phyloP scores from a whole-genome alignment of 2,888 invertebrate species.

The Lasioglossum calceatum region DNA sequence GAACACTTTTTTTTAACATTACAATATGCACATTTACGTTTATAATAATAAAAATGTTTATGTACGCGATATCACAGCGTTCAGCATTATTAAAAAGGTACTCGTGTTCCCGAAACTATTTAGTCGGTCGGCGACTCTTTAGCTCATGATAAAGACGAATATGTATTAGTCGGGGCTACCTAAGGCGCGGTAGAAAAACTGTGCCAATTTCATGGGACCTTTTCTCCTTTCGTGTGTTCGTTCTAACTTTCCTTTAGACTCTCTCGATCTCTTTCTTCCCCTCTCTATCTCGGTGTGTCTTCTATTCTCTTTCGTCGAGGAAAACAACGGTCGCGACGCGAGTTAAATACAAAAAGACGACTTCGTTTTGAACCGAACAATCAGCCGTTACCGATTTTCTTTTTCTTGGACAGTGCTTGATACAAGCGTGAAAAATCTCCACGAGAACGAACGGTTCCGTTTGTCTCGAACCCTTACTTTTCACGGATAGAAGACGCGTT shows the following conservation, averaged over 20 bases:
- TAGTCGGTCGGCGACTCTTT: slow-evolving; percentile 41
- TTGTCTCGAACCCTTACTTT: not conserved
- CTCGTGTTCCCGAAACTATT: slow-evolving; percentile 68
- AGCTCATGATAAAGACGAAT: slow-evolving; percentile 10
- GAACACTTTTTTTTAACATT: slow-evolving; percentile 76
- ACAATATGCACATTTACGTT: slow-evolving; percentile 81
- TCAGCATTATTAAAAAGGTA: slow-evolving; percentile 80
- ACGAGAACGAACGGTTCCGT: slow-evolving; percentile 30
- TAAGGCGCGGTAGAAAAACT: slow-evolving; percentile 29
- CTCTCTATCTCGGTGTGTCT: not conserved
- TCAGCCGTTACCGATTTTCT: not conserved
- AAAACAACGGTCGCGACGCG: slow-evolving; percentile 30
- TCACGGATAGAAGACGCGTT: slow-evolving; percentile 27
- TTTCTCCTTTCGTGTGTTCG: slow-evolving; percentile 1
- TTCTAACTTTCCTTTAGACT: not conserved
- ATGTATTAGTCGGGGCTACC: not conserved
- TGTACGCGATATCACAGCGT: slow-evolving; percentile 84
- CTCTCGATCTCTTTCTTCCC: not conserved
- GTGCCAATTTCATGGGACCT: slow-evolving; percentile 35
- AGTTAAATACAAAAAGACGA: slow-evolving; percentile 26
- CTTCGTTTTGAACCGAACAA: slow-evolving; percentile 34
- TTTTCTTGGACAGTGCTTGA: slow-evolving; percentile 39
- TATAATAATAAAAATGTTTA: slow-evolving; percentile 78
- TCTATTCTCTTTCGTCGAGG: not conserved
- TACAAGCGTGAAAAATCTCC: slow-evolving; percentile 38